Conservation (phyloP, 2,797 vertebrate species). For the Myotis findleyi region DNA sequence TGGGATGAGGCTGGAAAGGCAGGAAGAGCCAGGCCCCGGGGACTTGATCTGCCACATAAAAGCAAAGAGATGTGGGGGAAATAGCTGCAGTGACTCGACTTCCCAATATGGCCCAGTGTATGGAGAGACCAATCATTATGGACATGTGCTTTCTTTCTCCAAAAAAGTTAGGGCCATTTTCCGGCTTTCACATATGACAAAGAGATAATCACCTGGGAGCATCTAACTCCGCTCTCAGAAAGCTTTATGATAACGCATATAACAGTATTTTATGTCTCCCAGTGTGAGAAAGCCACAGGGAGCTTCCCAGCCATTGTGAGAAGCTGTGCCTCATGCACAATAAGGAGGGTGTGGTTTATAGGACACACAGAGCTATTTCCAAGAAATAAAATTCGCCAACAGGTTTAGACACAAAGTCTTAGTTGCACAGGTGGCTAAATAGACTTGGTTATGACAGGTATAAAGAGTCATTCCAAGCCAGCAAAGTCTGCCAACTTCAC, state of each 20-base stretch:
- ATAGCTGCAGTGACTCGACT: neutral
- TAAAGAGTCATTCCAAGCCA: neutral
- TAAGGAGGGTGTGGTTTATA: slow-evolving; percentile 8
- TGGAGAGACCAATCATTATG: neutral
- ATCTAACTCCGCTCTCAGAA: slow-evolving; percentile 1
- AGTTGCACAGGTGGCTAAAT: neutral
- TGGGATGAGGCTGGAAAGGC: neutral
- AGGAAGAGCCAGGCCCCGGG: accelerated
- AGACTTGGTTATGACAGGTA: neutral
- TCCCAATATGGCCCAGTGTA: neutral
- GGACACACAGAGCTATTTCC: neutral
- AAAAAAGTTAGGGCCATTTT: neutral
- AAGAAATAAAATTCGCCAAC: slow-evolving; percentile 53
- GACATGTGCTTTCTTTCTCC: neutral
- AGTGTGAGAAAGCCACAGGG: neutral
- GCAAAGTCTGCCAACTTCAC: neutral
- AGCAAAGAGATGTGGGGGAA: neutral
- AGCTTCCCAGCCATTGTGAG: neutral
- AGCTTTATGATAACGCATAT: slow-evolving; percentile 11
- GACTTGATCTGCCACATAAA: neutral
- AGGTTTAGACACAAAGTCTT: slow-evolving; percentile 40
- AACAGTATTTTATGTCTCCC: neutral
- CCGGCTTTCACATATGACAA: neutral
- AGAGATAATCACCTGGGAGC: neutral
- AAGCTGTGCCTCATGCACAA: neutral